Evolutionary conservation across 1,140 invertebrate species (phyloP), one percentile per base, ranked within the genome.

Genomic region (Bradynema listronoti): DNA sequence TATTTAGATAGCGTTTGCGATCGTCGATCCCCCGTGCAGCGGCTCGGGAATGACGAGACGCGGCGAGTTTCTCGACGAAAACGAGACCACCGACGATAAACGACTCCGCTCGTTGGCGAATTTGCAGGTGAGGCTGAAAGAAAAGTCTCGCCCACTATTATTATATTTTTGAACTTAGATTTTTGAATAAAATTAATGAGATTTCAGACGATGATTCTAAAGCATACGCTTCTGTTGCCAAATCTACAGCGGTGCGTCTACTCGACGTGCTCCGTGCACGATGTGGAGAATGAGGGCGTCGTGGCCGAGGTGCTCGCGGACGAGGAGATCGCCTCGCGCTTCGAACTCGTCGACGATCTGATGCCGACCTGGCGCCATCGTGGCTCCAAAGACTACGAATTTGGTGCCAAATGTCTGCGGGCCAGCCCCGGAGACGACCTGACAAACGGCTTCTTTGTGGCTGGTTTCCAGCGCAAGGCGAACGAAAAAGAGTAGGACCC

Each of bases 1-100:
- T 83, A 77, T 82, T 24, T 81, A 86, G 73, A 86, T 94, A 0
- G 85, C 90, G 78, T 92, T 90, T 72, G 87, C 95, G 66, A 79
- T 98, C 22, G 84, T 97, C 0, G 93, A 98, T 83, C 91, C 92
- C n/a, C 90, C 89, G 58, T 98, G 92, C 80, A 90, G 89, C 59
- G 91, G 91, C 36, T 90, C 89, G 80, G 93, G 93, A 85, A 83
- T 78, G 66, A 78, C 69, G 29, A 83, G 83, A 61, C 82, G 85
- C 50, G 60, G 84, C 7, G 78, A 81, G 54, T 54, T 77, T 32
- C 45, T 82, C 72, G 66, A 71, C 29, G 71, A 76, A 25, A 77
- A 78, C 60, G 53, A 65, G 19, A 58, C 65, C 45, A 67, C 58
- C 43, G 60, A 69, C 46, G 43, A 71, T 68, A 42, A 76, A 0